A percentile compares a stretch with the other conserved stretches of the same genome.
phyloP scores from a whole-genome alignment of 2,797 vertebrate genomes.

The Neopelma chrysocephalum region DNA sequence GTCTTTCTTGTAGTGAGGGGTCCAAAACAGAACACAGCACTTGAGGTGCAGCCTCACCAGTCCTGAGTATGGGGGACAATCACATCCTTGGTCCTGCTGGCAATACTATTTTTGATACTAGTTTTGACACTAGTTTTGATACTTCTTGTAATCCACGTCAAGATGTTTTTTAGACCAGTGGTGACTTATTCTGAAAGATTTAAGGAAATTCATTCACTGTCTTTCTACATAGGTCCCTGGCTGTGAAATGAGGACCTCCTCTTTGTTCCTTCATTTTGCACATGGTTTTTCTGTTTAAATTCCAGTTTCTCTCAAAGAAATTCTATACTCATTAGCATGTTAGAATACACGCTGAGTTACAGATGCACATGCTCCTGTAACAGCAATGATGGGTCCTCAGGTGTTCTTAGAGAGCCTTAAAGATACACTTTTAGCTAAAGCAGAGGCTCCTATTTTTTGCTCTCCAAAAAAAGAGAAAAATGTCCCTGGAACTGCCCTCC shows the following conservation, averaged over 20 bases:
- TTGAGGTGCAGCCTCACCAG: neutral
- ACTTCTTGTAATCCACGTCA: neutral
- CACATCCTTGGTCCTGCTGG: neutral
- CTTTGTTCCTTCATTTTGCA: neutral
- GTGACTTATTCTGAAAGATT: neutral
- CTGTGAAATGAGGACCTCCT: neutral
- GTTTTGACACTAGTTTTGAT: neutral
- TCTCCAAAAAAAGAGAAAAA: neutral
- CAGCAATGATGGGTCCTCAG: neutral
- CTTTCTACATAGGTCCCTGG: neutral
- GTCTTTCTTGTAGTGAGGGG: neutral
- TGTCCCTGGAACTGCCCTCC: neutral
- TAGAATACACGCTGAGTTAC: neutral
- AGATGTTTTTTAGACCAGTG: neutral
- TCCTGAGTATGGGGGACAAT: neutral
- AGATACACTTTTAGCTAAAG: neutral
- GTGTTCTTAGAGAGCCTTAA: neutral
- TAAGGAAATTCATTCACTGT: neutral
- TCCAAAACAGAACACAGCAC: neutral
- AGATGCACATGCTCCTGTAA: neutral
- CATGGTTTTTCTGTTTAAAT: neutral
- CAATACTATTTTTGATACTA: neutral
- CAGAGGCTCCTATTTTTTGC: neutral
- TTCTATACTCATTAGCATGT: accelerated
- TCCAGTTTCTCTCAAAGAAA: neutral